Percentiles rank a stretch among this genome's conserved stretches.
These are phyloP conservation scores for Tragulus kanchil DNA, from an alignment of 2,113 vertebrate genomes.

Conservation along the genomic window DNA sequence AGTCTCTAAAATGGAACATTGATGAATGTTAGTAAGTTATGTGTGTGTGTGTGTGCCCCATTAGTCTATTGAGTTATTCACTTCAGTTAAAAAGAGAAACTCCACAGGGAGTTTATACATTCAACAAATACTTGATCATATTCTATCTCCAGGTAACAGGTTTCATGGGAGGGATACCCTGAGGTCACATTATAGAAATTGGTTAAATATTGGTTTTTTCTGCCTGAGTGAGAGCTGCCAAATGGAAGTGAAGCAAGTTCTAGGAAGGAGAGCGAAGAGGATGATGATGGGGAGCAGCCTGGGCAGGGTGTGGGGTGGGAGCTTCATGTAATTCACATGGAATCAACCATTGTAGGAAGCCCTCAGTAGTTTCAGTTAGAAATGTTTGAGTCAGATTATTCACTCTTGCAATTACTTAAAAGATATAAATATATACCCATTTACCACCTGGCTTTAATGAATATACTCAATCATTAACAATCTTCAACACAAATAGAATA, in stretches of 20 bases:
- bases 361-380: neutral
- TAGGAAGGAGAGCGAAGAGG: neutral
- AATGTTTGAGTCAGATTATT: constrained; percentile 20
- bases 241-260: neutral
- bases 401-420: constrained; percentile 15
- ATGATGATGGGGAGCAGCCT: neutral
- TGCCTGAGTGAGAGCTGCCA: neutral
- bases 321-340: neutral
- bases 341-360: neutral
- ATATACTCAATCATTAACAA: neutral
- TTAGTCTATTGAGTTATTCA: too few relatives aligned
- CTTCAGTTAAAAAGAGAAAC: too few relatives aligned
- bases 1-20: too few relatives aligned
- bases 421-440: neutral
- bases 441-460: neutral
- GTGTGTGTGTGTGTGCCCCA: too few relatives aligned
- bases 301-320: neutral
- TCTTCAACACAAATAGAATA: neutral
- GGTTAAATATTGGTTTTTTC: too few relatives aligned
- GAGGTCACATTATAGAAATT: neutral
- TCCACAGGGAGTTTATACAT: too few relatives aligned
- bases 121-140: too few relatives aligned
- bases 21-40: too few relatives aligned
- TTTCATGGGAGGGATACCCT: neutral
- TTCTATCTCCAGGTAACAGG: too few relatives aligned